Evolutionary conservation across 2,888 invertebrate species (phyloP).

Genomic region (Orthosia incerta): DNA sequence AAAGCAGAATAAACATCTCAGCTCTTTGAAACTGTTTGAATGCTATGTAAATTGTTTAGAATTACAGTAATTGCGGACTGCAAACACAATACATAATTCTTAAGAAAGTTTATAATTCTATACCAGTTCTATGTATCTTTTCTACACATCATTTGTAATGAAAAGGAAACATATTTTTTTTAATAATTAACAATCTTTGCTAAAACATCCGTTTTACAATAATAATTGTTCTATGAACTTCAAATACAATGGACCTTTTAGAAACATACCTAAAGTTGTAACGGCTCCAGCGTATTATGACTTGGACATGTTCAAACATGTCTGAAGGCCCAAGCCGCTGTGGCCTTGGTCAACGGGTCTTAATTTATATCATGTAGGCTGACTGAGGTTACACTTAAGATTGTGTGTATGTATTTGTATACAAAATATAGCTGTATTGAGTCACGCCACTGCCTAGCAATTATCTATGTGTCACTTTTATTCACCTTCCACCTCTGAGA

Average conservation of each 20-base stretch:
- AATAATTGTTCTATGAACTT: not conserved
- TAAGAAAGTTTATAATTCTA: constrained; percentile 34
- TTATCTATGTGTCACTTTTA: constrained; percentile 44
- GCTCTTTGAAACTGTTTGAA: constrained; percentile 36
- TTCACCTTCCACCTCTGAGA: constrained; percentile 41
- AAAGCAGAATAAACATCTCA: constrained; percentile 33
- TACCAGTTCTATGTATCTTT: not conserved
- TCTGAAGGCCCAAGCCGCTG: constrained; percentile 49
- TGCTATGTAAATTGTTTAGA: constrained; percentile 30
- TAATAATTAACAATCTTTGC: not conserved
- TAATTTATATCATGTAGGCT: constrained; percentile 53
- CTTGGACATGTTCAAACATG: constrained; percentile 72
- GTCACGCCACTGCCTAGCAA: constrained; percentile 31
- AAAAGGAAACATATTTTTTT: not conserved
- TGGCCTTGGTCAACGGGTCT: constrained; percentile 64
- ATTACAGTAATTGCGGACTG: constrained; percentile 35
- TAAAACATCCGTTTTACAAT: not conserved
- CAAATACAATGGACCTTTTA: constrained; percentile 10
- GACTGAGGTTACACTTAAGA: constrained; percentile 58
- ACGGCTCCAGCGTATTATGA: constrained; percentile 14
- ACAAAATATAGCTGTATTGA: constrained; percentile 55
- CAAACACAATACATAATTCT: constrained; percentile 18
- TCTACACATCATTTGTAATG: not conserved
- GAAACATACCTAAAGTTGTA: constrained; percentile 3
- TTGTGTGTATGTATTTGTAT: constrained; percentile 51